Evolutionary conservation across 2,888 invertebrate genomes (phyloP).

Genomic region (Oscheius sp.): DNA sequence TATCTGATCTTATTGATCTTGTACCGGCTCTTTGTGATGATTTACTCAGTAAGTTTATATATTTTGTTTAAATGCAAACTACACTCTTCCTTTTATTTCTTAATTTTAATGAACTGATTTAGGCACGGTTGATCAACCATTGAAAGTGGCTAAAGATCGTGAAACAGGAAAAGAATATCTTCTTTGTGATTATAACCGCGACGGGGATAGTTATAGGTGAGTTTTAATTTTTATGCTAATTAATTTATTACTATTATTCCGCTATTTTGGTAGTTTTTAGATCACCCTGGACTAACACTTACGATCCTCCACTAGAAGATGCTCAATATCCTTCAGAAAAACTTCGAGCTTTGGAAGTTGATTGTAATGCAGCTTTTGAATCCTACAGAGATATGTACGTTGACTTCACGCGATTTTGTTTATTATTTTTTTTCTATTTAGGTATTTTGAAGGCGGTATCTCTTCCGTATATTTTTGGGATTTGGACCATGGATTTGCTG

Average conservation of each 20-base stretch:
- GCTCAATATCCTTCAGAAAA: constrained; percentile 98
- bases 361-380: constrained; percentile 98
- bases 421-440: constrained; percentile 48
- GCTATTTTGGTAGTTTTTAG: constrained; percentile 74
- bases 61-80: background rate
- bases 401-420: background rate
- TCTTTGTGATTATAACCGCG: constrained; percentile 97
- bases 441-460: constrained; percentile 98
- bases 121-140: constrained; percentile 87
- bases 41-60: constrained; percentile 47
- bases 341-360: constrained; percentile 92
- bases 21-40: constrained; percentile 72
- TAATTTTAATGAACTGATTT: background rate
- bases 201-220: constrained; percentile 94
- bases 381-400: constrained; percentile 84
- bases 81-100: background rate
- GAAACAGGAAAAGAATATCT: constrained; percentile 95
- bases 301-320: constrained; percentile 96
- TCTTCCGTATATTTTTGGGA: constrained; percentile 99
- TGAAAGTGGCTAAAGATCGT: constrained; percentile 93
- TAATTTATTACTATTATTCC: too few relatives aligned
- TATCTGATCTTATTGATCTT: constrained; percentile 95
- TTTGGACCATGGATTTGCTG: constrained; percentile 92
- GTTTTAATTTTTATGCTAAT: constrained; percentile 2
- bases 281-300: constrained; percentile 98